Evolutionary conservation across 92 coral and sea anemone genomes (phyloP).

Genomic region (Umimayanthus kanabou): DNA sequence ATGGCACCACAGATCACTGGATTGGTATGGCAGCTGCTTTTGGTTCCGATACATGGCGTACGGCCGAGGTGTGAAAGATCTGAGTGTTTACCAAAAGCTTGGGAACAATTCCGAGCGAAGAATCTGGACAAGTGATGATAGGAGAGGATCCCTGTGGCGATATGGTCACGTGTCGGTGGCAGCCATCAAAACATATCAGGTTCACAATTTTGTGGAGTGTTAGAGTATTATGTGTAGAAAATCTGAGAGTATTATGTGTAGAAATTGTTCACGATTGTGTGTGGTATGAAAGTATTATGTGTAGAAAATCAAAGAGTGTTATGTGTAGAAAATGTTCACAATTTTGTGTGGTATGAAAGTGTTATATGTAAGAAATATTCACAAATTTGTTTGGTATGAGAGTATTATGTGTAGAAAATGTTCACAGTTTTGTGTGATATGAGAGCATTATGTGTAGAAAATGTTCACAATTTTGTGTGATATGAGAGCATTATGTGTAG

Average conservation of each 20-base stretch:
- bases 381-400: no score
- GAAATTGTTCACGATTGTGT: no score
- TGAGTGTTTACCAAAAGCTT: slow-evolving; percentile 49
- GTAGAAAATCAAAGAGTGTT: no score
- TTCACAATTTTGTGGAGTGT: not conserved
- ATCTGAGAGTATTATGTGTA: no score
- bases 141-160: slow-evolving; percentile 43
- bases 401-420: no score
- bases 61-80: slow-evolving; percentile 55
- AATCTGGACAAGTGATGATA: slow-evolving; percentile 55
- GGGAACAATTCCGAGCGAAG: slow-evolving; percentile 37
- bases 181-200: slow-evolving; percentile 51
- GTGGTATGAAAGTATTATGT: not conserved
- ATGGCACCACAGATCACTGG: slow-evolving; percentile 43
- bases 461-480: no score
- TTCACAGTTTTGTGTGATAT: no score
- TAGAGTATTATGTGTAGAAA: no score
- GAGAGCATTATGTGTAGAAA: not conserved
- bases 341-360: no score
- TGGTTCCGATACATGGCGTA: slow-evolving; percentile 58
- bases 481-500: no score
- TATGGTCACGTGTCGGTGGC: slow-evolving; percentile 61
- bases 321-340: not conserved
- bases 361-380: no score
- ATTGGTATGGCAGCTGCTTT: slow-evolving; percentile 58